These are phyloP conservation scores for Augochlorella aurata DNA, from an alignment of 2,888 invertebrate genomes.

Conservation along the genomic window DNA sequence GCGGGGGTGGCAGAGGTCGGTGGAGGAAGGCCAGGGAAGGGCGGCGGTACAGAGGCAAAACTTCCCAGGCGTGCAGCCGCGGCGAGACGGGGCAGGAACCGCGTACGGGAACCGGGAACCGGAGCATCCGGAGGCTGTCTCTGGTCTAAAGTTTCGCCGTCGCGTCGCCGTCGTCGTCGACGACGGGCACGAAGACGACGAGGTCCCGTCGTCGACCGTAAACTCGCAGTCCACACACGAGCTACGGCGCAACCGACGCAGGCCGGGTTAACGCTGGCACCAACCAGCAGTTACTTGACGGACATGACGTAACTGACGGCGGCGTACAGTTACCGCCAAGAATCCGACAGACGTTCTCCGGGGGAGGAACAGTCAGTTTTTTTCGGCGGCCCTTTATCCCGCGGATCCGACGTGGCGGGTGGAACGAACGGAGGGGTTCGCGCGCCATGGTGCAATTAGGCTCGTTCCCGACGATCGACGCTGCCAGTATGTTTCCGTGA, in stretches of 20 bases:
- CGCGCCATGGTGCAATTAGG: conserved; percentile 21
- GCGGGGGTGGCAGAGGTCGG: conserved; percentile 1
- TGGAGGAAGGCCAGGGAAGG: neutral
- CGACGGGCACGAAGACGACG: conserved; percentile 49
- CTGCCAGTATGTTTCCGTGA: conserved; percentile 9
- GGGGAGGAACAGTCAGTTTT: neutral
- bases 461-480: conserved; percentile 26
- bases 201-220: conserved; percentile 62
- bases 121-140: conserved; percentile 57
- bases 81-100: conserved; percentile 43
- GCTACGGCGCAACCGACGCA: conserved; percentile 11
- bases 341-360: conserved; percentile 50
- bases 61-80: conserved; percentile 75
- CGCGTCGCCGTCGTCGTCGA: conserved; percentile 58
- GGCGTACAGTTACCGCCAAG: conserved; percentile 66
- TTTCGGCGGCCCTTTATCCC: neutral
- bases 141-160: conserved; percentile 75
- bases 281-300: conserved; percentile 74
- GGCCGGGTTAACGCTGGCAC: conserved; percentile 23
- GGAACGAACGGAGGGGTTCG: too few relatives aligned
- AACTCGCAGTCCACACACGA: conserved; percentile 77
- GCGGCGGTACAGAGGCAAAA: conserved; percentile 70
- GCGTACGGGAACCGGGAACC: conserved; percentile 47
- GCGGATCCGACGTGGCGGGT: neutral
- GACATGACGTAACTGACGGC: conserved; percentile 74